Evolutionary conservation across 2,888 invertebrate genomes (phyloP).

Genomic region (Acleris literana): DNA sequence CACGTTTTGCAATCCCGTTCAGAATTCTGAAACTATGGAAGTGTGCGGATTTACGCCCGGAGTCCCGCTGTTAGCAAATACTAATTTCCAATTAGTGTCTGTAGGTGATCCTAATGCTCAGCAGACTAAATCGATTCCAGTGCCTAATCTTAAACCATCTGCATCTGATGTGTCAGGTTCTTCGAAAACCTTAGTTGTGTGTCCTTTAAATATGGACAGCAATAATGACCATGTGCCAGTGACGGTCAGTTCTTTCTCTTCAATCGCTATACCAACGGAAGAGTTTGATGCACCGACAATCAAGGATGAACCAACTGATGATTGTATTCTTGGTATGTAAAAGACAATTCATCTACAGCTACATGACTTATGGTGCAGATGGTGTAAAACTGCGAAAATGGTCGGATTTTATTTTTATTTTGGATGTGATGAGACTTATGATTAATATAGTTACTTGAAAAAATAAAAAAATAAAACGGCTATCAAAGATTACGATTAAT

Average conservation of each 20-base stretch:
- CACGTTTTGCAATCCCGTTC: not conserved
- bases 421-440: not conserved
- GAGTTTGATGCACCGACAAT: not conserved
- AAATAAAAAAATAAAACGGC: too few relatives aligned
- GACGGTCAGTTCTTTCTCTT: not conserved
- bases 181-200: not conserved
- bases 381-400: not conserved
- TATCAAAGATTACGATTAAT: too few relatives aligned
- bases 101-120: not conserved
- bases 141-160: not conserved
- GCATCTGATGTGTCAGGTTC: not conserved
- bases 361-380: not conserved
- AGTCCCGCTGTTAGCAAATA: slow-evolving; percentile 12
- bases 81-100: slow-evolving; percentile 3
- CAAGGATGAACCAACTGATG: slow-evolving; percentile 6
- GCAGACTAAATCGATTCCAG: not conserved
- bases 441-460: too few relatives aligned
- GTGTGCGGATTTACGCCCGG: not conserved
- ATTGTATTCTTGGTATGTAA: slow-evolving; percentile 32
- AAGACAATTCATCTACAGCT: not conserved
- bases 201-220: not conserved
- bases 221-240: not conserved
- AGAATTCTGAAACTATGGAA: not conserved
- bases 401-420: not conserved
- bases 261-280: not conserved